Evolutionary conservation across 2,888 invertebrate genomes (phyloP).

Genomic region (Ephialtes manifestator): DNA sequence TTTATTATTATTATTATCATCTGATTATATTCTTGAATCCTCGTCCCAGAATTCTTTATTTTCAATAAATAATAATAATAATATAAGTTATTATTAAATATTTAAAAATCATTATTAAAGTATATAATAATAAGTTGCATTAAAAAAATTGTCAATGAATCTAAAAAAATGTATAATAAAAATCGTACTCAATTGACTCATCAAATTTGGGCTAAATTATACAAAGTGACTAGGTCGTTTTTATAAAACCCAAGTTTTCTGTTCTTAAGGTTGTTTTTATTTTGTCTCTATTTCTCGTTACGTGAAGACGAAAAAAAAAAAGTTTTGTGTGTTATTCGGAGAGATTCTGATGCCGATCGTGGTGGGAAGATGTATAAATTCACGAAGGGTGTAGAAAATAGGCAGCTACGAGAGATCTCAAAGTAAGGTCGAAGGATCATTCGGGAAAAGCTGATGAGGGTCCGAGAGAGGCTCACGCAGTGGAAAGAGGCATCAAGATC

Average conservation of each 20-base stretch:
- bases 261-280: background rate
- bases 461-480: constrained; percentile 31
- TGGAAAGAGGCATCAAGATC: constrained; percentile 16
- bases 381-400: constrained; percentile 20
- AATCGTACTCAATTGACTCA: background rate
- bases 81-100: too few relatives aligned
- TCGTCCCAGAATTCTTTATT: too few relatives aligned
- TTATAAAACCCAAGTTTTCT: background rate
- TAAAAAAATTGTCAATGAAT: too few relatives aligned
- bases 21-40: too few relatives aligned
- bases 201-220: background rate
- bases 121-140: too few relatives aligned
- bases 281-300: constrained; percentile 10
- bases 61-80: too few relatives aligned
- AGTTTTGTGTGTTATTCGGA: background rate
- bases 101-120: too few relatives aligned
- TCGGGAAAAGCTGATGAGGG: constrained; percentile 44
- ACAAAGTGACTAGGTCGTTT: background rate
- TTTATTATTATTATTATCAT: too few relatives aligned
- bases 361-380: constrained; percentile 15
- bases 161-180: too few relatives aligned
- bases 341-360: constrained; percentile 6
- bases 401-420: constrained; percentile 4
- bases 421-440: constrained; percentile 36
- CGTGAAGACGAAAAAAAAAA: background rate